Base-by-base conservation (phyloP, 2,797 vertebrate species). In the Onychomys arenicola region DNA sequence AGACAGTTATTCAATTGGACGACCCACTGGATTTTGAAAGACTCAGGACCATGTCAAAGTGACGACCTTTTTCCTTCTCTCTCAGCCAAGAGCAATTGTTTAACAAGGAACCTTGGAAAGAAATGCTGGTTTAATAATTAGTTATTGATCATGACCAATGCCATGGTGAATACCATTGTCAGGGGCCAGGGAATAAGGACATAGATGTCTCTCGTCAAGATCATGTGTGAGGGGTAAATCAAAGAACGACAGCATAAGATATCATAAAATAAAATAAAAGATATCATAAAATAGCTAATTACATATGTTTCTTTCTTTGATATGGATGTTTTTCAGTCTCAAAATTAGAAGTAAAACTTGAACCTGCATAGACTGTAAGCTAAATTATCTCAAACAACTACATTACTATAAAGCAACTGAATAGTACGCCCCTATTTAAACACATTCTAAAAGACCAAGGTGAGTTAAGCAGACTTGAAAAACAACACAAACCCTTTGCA, bases 71-170 rank as follows among this genome's bases (percentile, higher is more conserved):
- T 98, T 97, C 97, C 98, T 99, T 98, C 98, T 98, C 98, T 99
- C 98, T 98, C 99, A 99, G 99, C 99, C 99, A 99, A 99, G 99
- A 99, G 99, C 99, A 99, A 99, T 99, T 99, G 99, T 99, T 98
- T 99, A 99, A 99, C 99, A 99, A 99, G 99, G 98, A 99, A 98
- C 98, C 99, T 98, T 99, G 98, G 98, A 99, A 99, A 99, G 99
- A 99, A 99, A 99, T 98, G 99, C 99, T 99, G 99, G 99, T 99
- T 99, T 99, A 99, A 99, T 99, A 99, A 99, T 99, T 99, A 99
- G 99, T 99, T 99, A 99, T 99, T 99, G 99, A 99, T 99, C 99
- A 99, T 98, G 98, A 99, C 99, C 99, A 99, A 99, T 99, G 99
- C 98, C 90, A 98, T 91, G 96, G 99, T 96, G 97, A 99, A 99